Conservation (phyloP, 1,140 invertebrate species). For the Heliothis subflexa region DNA sequence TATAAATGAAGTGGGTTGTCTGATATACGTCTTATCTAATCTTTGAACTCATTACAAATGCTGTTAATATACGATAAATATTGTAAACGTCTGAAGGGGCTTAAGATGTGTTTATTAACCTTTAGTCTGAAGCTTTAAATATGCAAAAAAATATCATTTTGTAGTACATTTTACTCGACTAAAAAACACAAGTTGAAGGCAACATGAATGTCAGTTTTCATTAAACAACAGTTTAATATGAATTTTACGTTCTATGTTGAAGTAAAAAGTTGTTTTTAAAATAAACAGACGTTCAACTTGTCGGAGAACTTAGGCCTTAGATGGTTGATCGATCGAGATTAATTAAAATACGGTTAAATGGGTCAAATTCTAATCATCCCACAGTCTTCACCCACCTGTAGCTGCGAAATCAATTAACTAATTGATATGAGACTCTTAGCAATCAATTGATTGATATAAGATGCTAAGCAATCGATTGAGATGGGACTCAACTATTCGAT, state of each 20-base stretch:
- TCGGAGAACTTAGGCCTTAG: too few relatives aligned
- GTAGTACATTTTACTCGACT: too few relatives aligned
- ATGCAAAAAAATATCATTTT: too few relatives aligned
- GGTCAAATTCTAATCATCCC: neutral
- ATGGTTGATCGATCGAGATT: too few relatives aligned
- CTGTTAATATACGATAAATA: neutral
- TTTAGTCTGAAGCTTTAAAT: too few relatives aligned
- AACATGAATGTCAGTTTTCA: too few relatives aligned
- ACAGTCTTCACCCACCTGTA: constrained; percentile 12
- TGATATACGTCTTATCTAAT: constrained; percentile 14
- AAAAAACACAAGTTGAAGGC: too few relatives aligned
- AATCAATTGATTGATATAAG: neutral
- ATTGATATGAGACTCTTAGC: neutral
- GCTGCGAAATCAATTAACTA: constrained; percentile 24
- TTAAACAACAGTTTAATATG: too few relatives aligned
- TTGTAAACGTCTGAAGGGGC: neutral
- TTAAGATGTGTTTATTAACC: too few relatives aligned
- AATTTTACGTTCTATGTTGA: too few relatives aligned
- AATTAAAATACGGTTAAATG: neutral
- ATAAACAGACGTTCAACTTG: too few relatives aligned
- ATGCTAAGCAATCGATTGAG: constrained; percentile 32
- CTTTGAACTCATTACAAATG: neutral
- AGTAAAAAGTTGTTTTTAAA: too few relatives aligned
- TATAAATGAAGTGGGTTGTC: constrained; percentile 6
- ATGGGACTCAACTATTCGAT: neutral